Conservation (phyloP, 2,113 vertebrate species). For the Cyphomyrus plagiostoma region DNA sequence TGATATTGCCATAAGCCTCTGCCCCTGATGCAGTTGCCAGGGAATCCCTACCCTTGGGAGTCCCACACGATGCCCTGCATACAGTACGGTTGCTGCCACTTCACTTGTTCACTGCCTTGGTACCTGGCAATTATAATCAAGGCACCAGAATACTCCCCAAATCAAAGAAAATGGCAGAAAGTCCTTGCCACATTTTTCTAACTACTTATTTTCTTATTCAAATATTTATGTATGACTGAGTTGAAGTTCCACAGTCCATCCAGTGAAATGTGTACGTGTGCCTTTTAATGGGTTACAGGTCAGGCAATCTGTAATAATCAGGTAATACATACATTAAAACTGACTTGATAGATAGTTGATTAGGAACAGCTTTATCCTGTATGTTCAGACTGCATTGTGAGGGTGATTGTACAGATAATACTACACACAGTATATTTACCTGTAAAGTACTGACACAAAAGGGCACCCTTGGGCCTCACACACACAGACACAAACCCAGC, state of each 20-base stretch:
- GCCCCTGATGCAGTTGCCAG: not conserved
- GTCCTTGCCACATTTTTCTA: not conserved
- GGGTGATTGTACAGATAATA: not conserved
- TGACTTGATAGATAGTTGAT: not conserved
- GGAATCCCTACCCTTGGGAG: not conserved
- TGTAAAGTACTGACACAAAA: not conserved
- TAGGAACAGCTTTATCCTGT: not conserved
- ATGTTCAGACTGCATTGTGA: not conserved
- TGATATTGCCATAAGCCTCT: not conserved
- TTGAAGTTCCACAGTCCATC: not conserved
- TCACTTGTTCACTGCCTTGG: not conserved
- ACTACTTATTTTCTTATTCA: not conserved
- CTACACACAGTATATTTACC: not conserved
- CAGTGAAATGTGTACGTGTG: not conserved
- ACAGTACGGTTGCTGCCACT: not conserved
- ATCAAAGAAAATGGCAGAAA: not conserved
- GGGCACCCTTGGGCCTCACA: not conserved
- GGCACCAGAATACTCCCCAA: not conserved
- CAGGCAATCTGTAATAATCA: not conserved
- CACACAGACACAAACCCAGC: not conserved
- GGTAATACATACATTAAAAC: not conserved
- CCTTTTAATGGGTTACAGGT: not conserved
- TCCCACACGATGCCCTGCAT: not conserved
- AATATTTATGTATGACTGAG: not conserved
- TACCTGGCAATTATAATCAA: not conserved